Evolutionary conservation across 2,888 invertebrate species (phyloP).

Genomic region (Coelinius sp.): DNA sequence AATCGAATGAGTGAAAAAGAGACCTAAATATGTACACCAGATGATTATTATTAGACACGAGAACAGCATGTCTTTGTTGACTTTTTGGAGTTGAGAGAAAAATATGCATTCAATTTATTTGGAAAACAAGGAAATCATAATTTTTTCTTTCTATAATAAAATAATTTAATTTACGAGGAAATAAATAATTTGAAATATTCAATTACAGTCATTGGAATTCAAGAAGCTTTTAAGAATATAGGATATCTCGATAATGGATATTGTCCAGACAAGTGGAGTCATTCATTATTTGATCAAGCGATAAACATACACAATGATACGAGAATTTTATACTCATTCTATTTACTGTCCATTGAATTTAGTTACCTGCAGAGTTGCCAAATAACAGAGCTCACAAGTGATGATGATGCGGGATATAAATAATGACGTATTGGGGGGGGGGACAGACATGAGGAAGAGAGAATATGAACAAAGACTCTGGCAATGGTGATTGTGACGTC

Average conservation of each 20-base stretch:
- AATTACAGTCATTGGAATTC: no score
- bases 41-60: slow-evolving; percentile 25
- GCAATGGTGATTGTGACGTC: slow-evolving; percentile 7
- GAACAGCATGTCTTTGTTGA: not conserved
- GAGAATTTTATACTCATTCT: not conserved
- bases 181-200: no score
- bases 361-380: not conserved
- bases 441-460: not conserved
- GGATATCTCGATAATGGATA: no score
- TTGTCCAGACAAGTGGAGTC: no score
- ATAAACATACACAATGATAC: no score
- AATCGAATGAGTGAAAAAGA: not conserved
- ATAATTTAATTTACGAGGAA: no score
- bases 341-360: not conserved
- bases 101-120: not conserved
- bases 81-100: not conserved
- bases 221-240: no score
- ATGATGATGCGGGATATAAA: not conserved
- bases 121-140: no score
- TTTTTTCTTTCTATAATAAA: no score
- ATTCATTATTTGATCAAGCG: not conserved
- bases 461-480: not conserved
- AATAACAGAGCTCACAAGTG: not conserved
- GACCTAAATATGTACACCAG: not conserved
- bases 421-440: not conserved